Conservation (phyloP, 2,888 invertebrate genomes). For the Trypoxylon attenuatum region DNA sequence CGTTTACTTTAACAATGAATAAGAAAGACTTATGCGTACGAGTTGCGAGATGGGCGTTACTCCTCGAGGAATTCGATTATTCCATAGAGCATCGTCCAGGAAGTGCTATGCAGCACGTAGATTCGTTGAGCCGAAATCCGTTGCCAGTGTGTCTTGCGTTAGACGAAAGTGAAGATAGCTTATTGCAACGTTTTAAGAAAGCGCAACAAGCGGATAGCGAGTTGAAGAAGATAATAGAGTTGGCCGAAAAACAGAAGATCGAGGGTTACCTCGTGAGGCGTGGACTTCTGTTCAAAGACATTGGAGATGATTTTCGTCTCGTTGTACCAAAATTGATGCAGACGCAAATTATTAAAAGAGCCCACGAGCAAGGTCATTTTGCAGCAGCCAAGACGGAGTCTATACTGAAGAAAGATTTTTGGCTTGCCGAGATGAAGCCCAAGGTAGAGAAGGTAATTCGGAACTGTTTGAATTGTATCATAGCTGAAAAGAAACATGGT, state of each 20-base stretch:
- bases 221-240: neutral
- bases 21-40: neutral
- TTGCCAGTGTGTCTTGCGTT: neutral
- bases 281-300: neutral
- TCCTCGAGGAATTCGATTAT: neutral
- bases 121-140: neutral
- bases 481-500: neutral
- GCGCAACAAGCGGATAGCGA: neutral
- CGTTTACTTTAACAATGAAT: neutral
- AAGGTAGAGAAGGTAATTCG: neutral
- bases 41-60: neutral
- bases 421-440: neutral
- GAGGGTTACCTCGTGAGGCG: neutral
- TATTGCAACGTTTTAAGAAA: neutral
- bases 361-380: constrained; percentile 12
- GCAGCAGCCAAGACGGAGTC: neutral
- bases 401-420: neutral
- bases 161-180: neutral
- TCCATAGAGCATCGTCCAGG: neutral
- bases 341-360: neutral
- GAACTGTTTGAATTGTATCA: neutral
- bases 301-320: neutral
- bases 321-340: constrained; percentile 12
- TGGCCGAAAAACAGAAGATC: neutral
- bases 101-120: neutral